phyloP scores from a whole-genome alignment of 2,888 invertebrate genomes.

The Blastobasis lacticolella region DNA sequence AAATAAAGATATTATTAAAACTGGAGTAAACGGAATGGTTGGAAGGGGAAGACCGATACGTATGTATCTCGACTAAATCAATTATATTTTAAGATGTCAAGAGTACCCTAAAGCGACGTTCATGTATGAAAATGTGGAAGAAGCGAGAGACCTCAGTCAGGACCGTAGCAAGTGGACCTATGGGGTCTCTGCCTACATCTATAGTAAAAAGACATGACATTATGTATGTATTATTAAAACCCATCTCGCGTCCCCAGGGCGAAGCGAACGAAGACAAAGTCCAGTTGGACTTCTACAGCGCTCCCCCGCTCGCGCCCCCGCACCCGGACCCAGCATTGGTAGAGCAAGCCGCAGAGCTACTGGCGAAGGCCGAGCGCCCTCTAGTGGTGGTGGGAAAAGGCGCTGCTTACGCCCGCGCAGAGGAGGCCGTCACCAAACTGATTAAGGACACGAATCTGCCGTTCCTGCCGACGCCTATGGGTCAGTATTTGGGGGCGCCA shows the following conservation, averaged over 20 bases:
- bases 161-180: no score
- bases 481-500: conserved; percentile 35
- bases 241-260: conserved; percentile 26
- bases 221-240: no score
- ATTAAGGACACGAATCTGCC: conserved; percentile 84
- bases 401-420: conserved; percentile 87
- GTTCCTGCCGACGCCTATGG: conserved; percentile 97
- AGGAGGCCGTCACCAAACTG: conserved; percentile 79
- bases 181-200: no score
- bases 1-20: no score
- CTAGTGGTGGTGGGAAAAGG: conserved; percentile 94
- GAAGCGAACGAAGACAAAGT: conserved; percentile 59
- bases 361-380: conserved; percentile 85
- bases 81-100: no score
- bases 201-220: no score
- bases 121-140: no score
- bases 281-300: conserved; percentile 57
- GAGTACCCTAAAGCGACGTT: no score
- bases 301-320: conserved; percentile 77
- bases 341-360: conserved; percentile 78
- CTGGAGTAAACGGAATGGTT: no score
- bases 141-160: no score
- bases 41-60: no score
- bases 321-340: conserved; percentile 82
- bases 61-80: no score